Evolutionary conservation across 2,888 invertebrate genomes (phyloP).

Genomic region (Xanthorhoe designata): DNA sequence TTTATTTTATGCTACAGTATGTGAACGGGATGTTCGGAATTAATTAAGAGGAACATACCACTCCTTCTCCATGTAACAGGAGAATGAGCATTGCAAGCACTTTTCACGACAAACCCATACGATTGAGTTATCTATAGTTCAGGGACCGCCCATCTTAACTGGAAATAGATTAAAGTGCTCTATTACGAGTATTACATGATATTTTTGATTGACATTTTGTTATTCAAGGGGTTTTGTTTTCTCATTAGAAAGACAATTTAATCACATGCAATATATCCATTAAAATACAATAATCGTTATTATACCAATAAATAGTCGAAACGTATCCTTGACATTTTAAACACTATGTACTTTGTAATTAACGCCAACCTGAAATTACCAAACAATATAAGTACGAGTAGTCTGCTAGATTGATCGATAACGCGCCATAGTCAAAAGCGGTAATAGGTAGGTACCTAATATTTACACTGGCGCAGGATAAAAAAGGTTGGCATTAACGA

Average conservation of each 20-base stretch:
- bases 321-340: neutral
- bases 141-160: constrained; percentile 9
- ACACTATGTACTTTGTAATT: neutral
- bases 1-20: neutral
- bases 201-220: neutral
- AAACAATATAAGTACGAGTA: no score
- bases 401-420: no score
- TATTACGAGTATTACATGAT: no score
- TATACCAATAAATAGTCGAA: neutral
- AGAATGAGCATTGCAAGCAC: constrained; percentile 40
- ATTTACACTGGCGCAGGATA: no score
- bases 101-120: constrained; percentile 45
- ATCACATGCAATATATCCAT: neutral
- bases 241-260: neutral
- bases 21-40: constrained; percentile 30
- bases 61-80: constrained; percentile 47
- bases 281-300: neutral
- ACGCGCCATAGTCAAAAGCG: no score
- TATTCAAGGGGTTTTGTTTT: neutral
- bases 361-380: neutral
- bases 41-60: constrained; percentile 39
- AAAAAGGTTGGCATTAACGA: no score
- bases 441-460: no score
- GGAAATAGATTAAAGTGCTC: neutral
- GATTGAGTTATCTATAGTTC: constrained; percentile 19